Evolutionary conservation across 2,113 vertebrate species (phyloP).

Genomic region (Silurus meridionalis): DNA sequence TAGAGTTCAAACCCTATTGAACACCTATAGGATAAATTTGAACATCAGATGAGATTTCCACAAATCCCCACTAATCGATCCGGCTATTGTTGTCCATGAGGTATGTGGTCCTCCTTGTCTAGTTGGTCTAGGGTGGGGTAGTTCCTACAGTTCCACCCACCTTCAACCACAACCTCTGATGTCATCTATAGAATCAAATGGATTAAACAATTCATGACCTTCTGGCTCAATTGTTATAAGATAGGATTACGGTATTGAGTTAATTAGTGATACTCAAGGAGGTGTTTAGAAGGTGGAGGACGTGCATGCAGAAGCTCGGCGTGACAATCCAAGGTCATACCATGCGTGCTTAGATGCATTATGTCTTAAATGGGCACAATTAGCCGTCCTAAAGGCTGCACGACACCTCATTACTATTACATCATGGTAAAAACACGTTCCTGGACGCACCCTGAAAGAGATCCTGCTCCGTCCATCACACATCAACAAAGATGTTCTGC

Average conservation of each 20-base stretch:
- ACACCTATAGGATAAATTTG: no score
- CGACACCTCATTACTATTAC: not conserved
- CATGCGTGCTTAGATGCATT: not conserved
- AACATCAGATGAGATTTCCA: no score
- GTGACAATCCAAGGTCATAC: not conserved
- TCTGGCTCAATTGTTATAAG: not conserved
- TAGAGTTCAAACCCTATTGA: no score
- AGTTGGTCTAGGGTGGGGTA: no score
- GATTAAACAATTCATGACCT: not conserved
- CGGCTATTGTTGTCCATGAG: no score
- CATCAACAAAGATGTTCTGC: slow-evolving; percentile 64
- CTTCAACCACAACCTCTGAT: no score
- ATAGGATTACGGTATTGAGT: not conserved
- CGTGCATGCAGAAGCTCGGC: not conserved
- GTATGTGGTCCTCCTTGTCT: no score
- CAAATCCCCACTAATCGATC: no score
- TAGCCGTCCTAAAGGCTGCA: not conserved
- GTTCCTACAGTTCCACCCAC: no score
- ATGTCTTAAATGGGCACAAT: no score
- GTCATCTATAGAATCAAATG: no score
- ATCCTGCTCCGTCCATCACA: slow-evolving; percentile 56
- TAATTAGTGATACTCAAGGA: not conserved
- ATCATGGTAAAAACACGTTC: not conserved
- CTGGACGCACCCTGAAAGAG: not conserved
- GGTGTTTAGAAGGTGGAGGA: not conserved